Percentiles rank a stretch among this genome's conserved stretches.
phyloP scores from a whole-genome alignment of 2,888 invertebrate genomes.

The Amiota mariae region DNA sequence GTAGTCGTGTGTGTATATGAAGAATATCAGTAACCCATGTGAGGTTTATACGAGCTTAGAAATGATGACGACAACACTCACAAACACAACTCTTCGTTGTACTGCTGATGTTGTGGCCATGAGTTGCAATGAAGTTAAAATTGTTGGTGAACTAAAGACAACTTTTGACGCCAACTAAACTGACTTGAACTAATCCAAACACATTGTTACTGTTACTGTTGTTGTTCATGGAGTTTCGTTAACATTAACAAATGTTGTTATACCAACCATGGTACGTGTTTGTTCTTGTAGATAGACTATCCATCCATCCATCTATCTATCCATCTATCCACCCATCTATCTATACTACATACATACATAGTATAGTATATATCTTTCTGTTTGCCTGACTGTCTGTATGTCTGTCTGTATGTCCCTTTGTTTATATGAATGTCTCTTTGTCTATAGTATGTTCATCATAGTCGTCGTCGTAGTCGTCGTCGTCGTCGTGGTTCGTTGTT shows the following conservation, averaged over 20 bases:
- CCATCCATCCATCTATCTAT: too few relatives aligned
- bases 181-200: constrained; percentile 54
- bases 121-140: constrained; percentile 8
- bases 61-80: constrained; percentile 17
- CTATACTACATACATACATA: too few relatives aligned
- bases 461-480: not conserved
- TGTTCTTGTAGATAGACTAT: too few relatives aligned
- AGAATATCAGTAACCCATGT: not conserved
- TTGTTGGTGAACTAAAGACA: too few relatives aligned
- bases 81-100: constrained; percentile 36
- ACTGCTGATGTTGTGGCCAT: constrained; percentile 15
- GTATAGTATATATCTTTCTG: too few relatives aligned
- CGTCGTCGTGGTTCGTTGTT: not conserved
- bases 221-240: too few relatives aligned
- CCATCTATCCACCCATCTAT: too few relatives aligned
- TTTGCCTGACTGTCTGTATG: too few relatives aligned
- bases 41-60: not conserved
- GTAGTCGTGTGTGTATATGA: too few relatives aligned
- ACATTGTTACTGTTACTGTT: constrained; percentile 36
- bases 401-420: not conserved
- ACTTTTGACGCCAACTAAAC: constrained; percentile 18
- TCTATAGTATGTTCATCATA: not conserved
- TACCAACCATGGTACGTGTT: too few relatives aligned
- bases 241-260: too few relatives aligned
- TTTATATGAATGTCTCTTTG: not conserved